phyloP scores from a whole-genome alignment of 2,113 vertebrate species.

The Odontophorus gujanensis region DNA sequence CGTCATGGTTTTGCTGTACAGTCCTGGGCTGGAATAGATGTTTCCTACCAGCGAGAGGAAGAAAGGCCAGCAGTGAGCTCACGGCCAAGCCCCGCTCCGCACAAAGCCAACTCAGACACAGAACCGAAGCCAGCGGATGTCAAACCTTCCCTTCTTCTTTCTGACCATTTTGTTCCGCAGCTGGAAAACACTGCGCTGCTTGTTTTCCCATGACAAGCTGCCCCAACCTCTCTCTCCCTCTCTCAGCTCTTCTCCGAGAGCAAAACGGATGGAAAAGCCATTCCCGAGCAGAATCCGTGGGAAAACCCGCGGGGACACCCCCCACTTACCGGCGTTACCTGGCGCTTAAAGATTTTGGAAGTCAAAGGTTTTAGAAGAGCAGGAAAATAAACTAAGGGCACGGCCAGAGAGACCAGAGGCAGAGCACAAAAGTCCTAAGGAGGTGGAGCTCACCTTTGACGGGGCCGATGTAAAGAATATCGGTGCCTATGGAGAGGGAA shows the following conservation, averaged over 20 bases:
- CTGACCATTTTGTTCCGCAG: not conserved
- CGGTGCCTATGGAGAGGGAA: conserved; percentile 91
- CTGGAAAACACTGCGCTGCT: not conserved
- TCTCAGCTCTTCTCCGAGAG: conserved; percentile 15
- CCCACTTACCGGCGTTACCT: conserved; percentile 42
- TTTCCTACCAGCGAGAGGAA: conserved; percentile 84
- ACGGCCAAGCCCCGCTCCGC: not conserved
- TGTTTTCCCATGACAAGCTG: conserved; percentile 35
- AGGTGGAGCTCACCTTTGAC: conserved; percentile 96
- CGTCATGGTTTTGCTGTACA: conserved; percentile 99
- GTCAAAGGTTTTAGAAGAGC: conserved; percentile 65
- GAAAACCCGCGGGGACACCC: conserved; percentile 2
- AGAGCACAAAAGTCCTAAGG: conserved; percentile 68
- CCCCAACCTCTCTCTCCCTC: not conserved
- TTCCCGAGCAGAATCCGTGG: conserved; percentile 33
- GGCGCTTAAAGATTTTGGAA: conserved; percentile 49
- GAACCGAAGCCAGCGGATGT: not conserved
- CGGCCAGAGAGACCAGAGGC: conserved; percentile 69
- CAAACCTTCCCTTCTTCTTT: not conserved
- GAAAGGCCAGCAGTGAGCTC: not conserved
- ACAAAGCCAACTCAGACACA: not conserved
- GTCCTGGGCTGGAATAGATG: conserved; percentile 97
- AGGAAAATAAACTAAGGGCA: conserved; percentile 70
- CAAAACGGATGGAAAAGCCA: conserved; percentile 37
- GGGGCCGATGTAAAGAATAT: conserved; percentile 99